These are phyloP conservation scores for Sarcophilus harrisii DNA, from an alignment of 2,797 vertebrate species.

Conservation along the genomic window DNA sequence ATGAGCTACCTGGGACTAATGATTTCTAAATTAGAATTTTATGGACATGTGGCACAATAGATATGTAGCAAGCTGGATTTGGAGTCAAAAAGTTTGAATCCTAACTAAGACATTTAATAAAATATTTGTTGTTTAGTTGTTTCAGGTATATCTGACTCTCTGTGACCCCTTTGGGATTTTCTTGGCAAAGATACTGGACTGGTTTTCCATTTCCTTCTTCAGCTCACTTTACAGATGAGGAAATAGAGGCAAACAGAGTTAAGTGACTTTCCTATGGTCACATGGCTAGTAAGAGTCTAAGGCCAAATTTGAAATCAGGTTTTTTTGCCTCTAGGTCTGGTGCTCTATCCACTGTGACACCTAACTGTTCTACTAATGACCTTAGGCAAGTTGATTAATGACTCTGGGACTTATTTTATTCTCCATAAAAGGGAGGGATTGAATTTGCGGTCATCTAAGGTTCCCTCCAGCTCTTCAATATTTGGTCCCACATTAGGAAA, in stretches of 20 bases:
- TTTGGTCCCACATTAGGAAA: constrained; percentile 25
- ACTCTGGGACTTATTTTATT: background rate
- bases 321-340: background rate
- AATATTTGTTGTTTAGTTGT: background rate
- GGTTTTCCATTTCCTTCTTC: background rate
- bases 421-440: background rate
- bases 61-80: background rate
- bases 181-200: background rate
- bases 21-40: background rate
- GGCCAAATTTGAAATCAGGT: background rate
- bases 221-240: background rate
- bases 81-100: background rate
- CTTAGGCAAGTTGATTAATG: background rate
- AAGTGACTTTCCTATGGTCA: background rate
- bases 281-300: background rate
- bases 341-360: background rate
- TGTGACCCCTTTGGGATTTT: background rate
- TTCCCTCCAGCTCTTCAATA: background rate
- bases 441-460: background rate
- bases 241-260: background rate
- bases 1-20: constrained; percentile 1
- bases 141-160: background rate
- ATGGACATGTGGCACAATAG: background rate
- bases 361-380: background rate
- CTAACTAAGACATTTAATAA: background rate